phyloP scores from a whole-genome alignment of 2,113 vertebrate genomes.

The Oncorhynchus tshawytscha region DNA sequence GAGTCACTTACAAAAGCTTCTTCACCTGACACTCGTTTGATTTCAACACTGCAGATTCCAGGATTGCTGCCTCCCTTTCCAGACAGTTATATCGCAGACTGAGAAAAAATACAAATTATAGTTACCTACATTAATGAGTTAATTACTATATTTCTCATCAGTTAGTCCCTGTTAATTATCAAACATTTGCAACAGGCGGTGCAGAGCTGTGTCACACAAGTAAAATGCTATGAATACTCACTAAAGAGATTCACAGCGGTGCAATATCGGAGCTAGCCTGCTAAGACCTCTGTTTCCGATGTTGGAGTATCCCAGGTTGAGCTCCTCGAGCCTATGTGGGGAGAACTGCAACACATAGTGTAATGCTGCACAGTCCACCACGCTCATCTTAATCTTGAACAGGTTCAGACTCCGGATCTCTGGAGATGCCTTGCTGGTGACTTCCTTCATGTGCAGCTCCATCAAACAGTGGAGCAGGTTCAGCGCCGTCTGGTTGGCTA shows the following conservation, averaged over 20 bases:
- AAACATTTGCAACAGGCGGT: too few species aligned
- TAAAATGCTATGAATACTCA: conserved; percentile 42
- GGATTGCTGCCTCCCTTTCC: conserved; percentile 54
- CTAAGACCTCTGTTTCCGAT: conserved; percentile 63
- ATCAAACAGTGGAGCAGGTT: conserved; percentile 69
- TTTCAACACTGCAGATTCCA: conserved; percentile 63
- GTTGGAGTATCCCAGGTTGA: conserved; percentile 71
- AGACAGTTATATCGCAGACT: conserved; percentile 71
- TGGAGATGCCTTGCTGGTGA: conserved; percentile 48
- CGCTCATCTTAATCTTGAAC: conserved; percentile 69
- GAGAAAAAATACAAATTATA: conserved; percentile 16
- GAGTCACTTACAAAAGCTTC: conserved; percentile 66
- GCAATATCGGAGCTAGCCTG: conserved; percentile 58
- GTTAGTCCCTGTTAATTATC: too few species aligned
- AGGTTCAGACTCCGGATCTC: conserved; percentile 62
- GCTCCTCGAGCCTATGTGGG: conserved; percentile 51
- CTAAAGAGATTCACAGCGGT: conserved; percentile 68
- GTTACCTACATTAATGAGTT: too few species aligned
- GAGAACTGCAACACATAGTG: conserved; percentile 68
- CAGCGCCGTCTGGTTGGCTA: conserved; percentile 54
- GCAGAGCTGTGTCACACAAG: too few species aligned
- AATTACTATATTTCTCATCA: too few species aligned
- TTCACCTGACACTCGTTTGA: conserved; percentile 64
- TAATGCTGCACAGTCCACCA: conserved; percentile 66
- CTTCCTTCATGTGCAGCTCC: conserved; percentile 55